Conservation (phyloP, 2,888 invertebrate genomes). For the Druceiella hillmani region DNA sequence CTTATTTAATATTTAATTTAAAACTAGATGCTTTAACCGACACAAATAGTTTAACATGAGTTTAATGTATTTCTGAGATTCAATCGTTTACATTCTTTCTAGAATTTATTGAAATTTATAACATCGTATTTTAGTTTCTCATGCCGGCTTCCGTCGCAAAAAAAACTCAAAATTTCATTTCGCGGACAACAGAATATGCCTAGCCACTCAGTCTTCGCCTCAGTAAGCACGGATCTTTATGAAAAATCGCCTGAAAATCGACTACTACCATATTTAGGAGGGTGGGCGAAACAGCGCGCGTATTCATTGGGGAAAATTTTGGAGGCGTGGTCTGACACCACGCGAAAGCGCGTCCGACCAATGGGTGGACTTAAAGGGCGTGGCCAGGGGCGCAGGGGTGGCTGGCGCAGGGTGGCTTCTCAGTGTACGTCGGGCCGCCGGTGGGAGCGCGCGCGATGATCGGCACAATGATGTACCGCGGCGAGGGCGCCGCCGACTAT, state of each 20-base stretch:
- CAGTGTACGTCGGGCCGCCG: conserved; percentile 3
- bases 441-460: conserved; percentile 32
- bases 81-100: too few relatives aligned
- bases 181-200: too few relatives aligned
- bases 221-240: too few relatives aligned
- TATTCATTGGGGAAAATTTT: conserved; percentile 33
- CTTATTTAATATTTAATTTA: too few relatives aligned
- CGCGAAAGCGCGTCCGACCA: conserved; percentile 35
- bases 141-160: too few relatives aligned
- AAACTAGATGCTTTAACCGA: too few relatives aligned
- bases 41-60: too few relatives aligned
- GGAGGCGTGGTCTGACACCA: conserved; percentile 47
- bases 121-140: too few relatives aligned
- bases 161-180: too few relatives aligned
- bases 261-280: conserved; percentile 29
- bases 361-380: conserved; percentile 32
- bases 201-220: too few relatives aligned
- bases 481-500: conserved; percentile 33
- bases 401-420: conserved; percentile 31
- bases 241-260: conserved; percentile 42
- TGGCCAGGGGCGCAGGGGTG: conserved; percentile 49
- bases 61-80: too few relatives aligned
- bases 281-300: conserved; percentile 21
- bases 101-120: too few relatives aligned
- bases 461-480: conserved; percentile 50